These are phyloP conservation scores for Arge pagana DNA, from an alignment of 2,888 invertebrate species.

Conservation along the genomic window DNA sequence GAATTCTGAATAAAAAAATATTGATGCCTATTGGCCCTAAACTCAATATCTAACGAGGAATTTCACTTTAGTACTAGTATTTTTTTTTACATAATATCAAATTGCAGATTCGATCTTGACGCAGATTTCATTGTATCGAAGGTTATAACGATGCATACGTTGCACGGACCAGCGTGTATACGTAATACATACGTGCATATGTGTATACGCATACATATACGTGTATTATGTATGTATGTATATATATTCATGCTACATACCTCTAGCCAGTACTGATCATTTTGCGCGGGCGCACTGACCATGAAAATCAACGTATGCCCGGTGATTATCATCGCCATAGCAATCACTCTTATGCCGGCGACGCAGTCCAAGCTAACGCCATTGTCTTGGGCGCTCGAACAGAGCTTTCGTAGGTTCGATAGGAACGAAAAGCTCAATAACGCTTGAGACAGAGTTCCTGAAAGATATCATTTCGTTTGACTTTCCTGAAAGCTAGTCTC, in stretches of 20 bases:
- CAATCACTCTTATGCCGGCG: conserved; percentile 69
- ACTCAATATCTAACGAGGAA: too few relatives aligned
- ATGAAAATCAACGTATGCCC: conserved; percentile 72
- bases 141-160: too few relatives aligned
- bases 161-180: too few relatives aligned
- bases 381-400: conserved; percentile 63
- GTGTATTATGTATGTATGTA: too few relatives aligned
- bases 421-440: conserved; percentile 64
- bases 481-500: too few relatives aligned
- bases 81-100: too few relatives aligned
- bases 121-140: too few relatives aligned
- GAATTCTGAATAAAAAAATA: neutral
- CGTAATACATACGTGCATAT: too few relatives aligned
- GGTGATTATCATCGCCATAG: conserved; percentile 70
- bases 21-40: neutral
- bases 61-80: too few relatives aligned
- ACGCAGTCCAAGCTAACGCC: conserved; percentile 68
- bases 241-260: too few relatives aligned
- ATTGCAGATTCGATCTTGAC: too few relatives aligned
- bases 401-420: conserved; percentile 65
- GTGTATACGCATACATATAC: neutral
- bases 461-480: neutral
- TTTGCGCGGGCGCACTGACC: conserved; percentile 70
- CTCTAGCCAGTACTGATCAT: conserved; percentile 66
- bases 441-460: conserved; percentile 32